Conservation (phyloP, 2,888 invertebrate genomes). For the Acleris cristana region DNA sequence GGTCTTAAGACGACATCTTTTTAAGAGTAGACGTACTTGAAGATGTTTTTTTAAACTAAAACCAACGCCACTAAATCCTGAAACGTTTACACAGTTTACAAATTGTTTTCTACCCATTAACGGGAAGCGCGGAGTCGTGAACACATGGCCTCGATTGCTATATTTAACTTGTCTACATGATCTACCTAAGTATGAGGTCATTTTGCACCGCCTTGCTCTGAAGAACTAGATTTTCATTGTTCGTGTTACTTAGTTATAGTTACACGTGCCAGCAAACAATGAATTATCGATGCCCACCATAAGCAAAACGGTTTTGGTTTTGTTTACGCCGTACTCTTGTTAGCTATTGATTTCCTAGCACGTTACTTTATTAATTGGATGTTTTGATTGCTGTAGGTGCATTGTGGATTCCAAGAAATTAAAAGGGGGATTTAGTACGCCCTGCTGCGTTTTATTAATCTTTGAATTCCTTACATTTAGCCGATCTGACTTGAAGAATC, state of each 20-base stretch:
- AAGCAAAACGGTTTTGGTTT: slow-evolving; percentile 19
- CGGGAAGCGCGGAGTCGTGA: slow-evolving; percentile 41
- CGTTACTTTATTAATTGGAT: slow-evolving; percentile 8
- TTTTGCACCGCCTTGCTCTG: slow-evolving; percentile 42
- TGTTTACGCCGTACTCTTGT: slow-evolving; percentile 25
- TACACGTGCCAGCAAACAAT: slow-evolving; percentile 17
- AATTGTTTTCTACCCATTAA: slow-evolving; percentile 37
- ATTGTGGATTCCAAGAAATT: not conserved
- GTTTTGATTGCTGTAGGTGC: no score
- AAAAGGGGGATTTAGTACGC: no score
- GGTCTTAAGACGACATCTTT: no score
- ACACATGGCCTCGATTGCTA: slow-evolving; percentile 53
- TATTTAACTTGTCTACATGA: slow-evolving; percentile 51
- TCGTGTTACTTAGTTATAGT: not conserved
- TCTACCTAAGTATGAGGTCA: slow-evolving; percentile 47
- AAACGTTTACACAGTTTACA: not conserved
- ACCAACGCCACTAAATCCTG: not conserved
- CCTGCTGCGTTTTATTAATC: no score
- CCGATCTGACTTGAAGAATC: slow-evolving; percentile 7
- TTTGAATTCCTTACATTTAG: not conserved
- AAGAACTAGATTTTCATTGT: slow-evolving; percentile 16
- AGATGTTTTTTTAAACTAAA: no score
- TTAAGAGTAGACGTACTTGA: no score
- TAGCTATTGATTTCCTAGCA: slow-evolving; percentile 30
- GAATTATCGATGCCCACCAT: slow-evolving; percentile 17